Evolutionary conservation across 2,797 vertebrate genomes (phyloP).

Genomic region (Lepilemur septentrionalis): DNA sequence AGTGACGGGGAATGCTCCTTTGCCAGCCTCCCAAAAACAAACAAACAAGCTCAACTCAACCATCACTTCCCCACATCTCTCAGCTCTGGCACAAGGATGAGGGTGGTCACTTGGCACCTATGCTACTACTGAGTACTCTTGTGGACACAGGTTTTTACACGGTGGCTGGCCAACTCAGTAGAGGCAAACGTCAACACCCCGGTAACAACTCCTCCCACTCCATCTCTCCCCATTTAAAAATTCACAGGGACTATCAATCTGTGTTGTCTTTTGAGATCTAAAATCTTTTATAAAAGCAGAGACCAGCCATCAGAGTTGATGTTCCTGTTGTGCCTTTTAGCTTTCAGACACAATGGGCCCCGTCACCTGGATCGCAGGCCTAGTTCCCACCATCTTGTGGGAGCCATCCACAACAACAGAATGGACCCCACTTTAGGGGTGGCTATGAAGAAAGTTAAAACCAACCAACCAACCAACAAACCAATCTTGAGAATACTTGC

Average conservation of each 20-base stretch:
- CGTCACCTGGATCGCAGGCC: not conserved
- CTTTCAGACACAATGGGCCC: not conserved
- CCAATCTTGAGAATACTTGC: not conserved
- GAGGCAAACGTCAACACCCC: not conserved
- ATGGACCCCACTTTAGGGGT: too few species aligned
- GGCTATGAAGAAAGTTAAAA: not conserved
- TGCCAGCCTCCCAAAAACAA: not conserved
- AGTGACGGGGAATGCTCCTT: not conserved
- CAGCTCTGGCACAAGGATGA: not conserved
- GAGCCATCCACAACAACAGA: not conserved
- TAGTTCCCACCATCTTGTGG: not conserved
- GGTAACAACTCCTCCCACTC: not conserved
- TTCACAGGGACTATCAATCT: not conserved
- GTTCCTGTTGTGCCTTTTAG: not conserved
- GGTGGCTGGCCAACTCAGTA: not conserved
- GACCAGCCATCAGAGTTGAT: not conserved
- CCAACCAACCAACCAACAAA: not conserved
- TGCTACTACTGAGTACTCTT: not conserved
- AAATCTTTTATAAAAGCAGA: not conserved
- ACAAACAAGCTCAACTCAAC: not conserved
- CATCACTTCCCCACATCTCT: not conserved
- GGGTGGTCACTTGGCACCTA: not conserved
- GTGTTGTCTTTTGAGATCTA: not conserved
- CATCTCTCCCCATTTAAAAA: not conserved
- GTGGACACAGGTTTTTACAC: not conserved